Base-by-base conservation (phyloP, 2,113 vertebrate species). In the Orthonyx spaldingii region DNA sequence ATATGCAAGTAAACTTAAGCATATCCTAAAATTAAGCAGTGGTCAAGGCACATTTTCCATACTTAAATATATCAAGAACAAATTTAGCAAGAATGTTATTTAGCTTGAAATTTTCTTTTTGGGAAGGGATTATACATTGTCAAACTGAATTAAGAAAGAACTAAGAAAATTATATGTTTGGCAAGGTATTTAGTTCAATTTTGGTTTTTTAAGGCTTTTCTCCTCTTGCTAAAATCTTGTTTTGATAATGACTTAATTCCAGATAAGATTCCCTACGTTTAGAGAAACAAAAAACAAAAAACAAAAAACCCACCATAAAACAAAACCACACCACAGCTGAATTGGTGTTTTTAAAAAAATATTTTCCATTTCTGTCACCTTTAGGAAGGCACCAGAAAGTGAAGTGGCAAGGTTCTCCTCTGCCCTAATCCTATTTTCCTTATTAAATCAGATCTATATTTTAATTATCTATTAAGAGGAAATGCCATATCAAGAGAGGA, bases 161-260 rank as follows among this genome's bases (percentile, higher is more conserved):
- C 4, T 19, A 44, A 84, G 20, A 84, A 76, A 83, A 37, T 39
- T 30, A 6, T 4, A 23, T 13, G 7, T 21, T 39, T 80, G 8
- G 9, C 11, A 71, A 71, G 12, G 7, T 9, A 33, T 57, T 65
- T 49, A 53, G 9, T 6, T 64, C 2, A 16, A 2, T 10, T 6
- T 11, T 23, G 11, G 7, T 26, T 23, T 41, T 22, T 44, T 35
- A 49, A n/a, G 2, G 5, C 13, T 68, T 64, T 12, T 0, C 3
- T 81, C 4, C 17, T 63, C 12, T 77, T 84, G 28, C 7, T 50
- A 76, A 56, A 68, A 59, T 52, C 17, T 64, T 76, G 8, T 27
- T 84, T 42, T 22, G 24, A 14, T 69, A 57, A 70, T 26, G 7
- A 75, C 9, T 78, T 69, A n/a, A 41, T 75, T 81, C 35, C 13